Evolutionary conservation across 2,113 vertebrate species (phyloP), one percentile per base, ranked within the genome.

Genomic region (Tiliqua scincoides): DNA sequence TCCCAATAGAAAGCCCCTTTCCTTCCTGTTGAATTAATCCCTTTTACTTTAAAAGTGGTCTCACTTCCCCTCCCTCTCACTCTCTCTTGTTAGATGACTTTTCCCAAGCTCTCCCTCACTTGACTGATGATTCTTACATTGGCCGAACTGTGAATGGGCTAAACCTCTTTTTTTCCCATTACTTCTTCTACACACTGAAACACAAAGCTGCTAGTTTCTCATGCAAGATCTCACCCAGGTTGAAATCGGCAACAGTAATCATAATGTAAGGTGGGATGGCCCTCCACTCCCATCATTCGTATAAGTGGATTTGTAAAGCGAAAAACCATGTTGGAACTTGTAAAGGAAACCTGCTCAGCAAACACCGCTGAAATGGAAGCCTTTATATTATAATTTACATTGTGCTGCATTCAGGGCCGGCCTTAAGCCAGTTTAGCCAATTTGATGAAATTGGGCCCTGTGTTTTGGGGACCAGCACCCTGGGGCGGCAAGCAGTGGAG

Each of bases 21-120:
- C 40, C 70, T 32, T 76, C 48, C 70, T 65, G 76, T 67, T 76
- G 35, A 62, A 40, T 75, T 85, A 84, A 17, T 30, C 79, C 30
- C 40, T 88, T 81, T 79, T 79, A 63, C 74, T 14, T 89, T 90
- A 82, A 63, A 30, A 74, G 8, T 83, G 48, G 1, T 83, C 12
- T n/a, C 57, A 74, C 43, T 85, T 90, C 67, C 52, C 85, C 43
- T 21, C 32, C 59, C 4, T 74, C 68, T 83, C 7, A n/a, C 54
- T 74, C 68, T 83, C 7, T 27, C 54, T 88, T 87, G 54, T 83
- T 35, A 68, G 27, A 72, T 27, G 43, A 3, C 0, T 90, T 88
- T 65, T 85, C 59, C 80, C 48, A 88, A 79, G 48, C 30, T 37
- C 72, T 89, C 72, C 88, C 25, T n/a, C 14, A 18, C 14, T 90